Evolutionary conservation across 2,888 invertebrate species (phyloP), one percentile per base, ranked within the genome.

Genomic region (Tanypteryx hageni): DNA sequence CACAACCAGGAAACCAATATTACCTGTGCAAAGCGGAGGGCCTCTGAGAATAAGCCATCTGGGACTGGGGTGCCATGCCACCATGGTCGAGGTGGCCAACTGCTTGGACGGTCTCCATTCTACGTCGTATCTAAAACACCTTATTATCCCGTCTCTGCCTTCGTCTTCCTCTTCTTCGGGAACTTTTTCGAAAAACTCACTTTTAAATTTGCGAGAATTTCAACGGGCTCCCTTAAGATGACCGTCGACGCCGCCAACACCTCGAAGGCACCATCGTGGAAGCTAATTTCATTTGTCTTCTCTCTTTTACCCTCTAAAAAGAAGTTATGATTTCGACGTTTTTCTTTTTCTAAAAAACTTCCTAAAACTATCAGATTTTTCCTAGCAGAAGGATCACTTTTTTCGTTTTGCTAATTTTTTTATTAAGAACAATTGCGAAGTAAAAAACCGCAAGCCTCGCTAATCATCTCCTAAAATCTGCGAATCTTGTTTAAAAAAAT

Each of bases 61-160:
- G 92, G 92, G 92, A 83, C 83, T 92, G 92, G 82, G 92, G 84
- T 59, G 92, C 82, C 92, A 92, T 92, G 18, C 92, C 83, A 81
- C 92, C 92, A 59, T 92, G 92, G 82, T 92, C 92, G 83, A 92
- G 92, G 84, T 92, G 92, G 84, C 82, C 92, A 59, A 92, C 92
- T 76, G 92, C 61, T 81, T 92, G 92, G 61, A 92, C 92, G 61
- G 92, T 92, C 92, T 92, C 92, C 92, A 92, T 92, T 89, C 89
- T 68, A 89, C 89, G 89, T 64, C 89, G 68, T 82, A 92, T 59
- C 89, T 89, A 68, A 89, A 89, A 89, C 89, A 89, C 89, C 89
- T 59, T 86, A 44, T 57, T 68, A 89, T 89, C 16, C 89, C 89
- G 86, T 89, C 89, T 89, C 64, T 64, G n/a, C 89, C 89, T 89